A percentile compares a stretch with the other conserved stretches of the same genome.
Evolutionary conservation across 2,888 invertebrate species (phyloP).

Genomic region (Lomographa bimaculata): DNA sequence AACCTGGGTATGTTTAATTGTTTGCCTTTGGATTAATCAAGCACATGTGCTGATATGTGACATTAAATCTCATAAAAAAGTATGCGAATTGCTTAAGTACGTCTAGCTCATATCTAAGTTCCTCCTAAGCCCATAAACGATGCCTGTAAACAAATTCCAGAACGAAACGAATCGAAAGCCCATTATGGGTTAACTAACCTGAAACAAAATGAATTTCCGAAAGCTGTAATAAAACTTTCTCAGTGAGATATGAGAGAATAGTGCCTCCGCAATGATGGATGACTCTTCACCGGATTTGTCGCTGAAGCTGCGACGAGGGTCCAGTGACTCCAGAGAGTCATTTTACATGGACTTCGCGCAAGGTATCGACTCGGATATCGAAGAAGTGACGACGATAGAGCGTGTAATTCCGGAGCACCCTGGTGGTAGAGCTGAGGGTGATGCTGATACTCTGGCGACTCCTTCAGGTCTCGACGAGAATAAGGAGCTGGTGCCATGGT

Average conservation of each 20-base stretch:
- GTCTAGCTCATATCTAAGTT: conserved; percentile 1
- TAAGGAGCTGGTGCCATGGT: conserved; percentile 77
- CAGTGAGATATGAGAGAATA: conserved; percentile 37
- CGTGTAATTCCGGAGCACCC: conserved; percentile 81
- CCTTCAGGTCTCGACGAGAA: conserved; percentile 78
- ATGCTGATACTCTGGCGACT: conserved; percentile 75
- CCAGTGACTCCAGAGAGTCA: conserved; percentile 93
- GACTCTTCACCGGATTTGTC: conserved; percentile 95
- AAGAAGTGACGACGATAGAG: conserved; percentile 90
- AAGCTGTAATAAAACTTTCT: too few relatives aligned
- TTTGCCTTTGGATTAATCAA: too few relatives aligned
- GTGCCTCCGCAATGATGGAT: conserved; percentile 70
- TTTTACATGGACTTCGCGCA: conserved; percentile 96
- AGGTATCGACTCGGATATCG: conserved; percentile 95
- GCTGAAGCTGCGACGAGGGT: conserved; percentile 92
- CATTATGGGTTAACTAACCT: conserved; percentile 27
- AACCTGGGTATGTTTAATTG: too few relatives aligned
- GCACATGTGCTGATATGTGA: too few relatives aligned
- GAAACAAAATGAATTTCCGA: too few relatives aligned
- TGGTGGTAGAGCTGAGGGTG: conserved; percentile 71
- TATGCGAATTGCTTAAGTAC: too few relatives aligned
- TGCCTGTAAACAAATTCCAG: conserved; percentile 25
- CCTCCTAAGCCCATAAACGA: conserved; percentile 6
- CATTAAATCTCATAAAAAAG: too few relatives aligned
- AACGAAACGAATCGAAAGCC: conserved; percentile 48